Base-by-base conservation (phyloP, 1,140 invertebrate species). In the Propsilocerus akamusi region DNA sequence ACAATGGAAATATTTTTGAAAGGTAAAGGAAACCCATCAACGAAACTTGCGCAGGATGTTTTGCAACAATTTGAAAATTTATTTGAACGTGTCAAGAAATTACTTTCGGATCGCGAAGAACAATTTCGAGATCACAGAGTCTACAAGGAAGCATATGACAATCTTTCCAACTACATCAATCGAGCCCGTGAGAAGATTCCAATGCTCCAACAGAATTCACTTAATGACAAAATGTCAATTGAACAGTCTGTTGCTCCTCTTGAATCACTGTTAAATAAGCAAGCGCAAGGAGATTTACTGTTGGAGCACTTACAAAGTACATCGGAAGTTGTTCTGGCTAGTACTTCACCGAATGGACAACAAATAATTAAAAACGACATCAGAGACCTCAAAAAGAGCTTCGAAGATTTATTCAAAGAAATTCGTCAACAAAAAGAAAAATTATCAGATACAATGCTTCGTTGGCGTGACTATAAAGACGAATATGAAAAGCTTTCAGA, bases 401-500 rank as follows among this genome's bases (percentile, higher is more conserved):
- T 92, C 57, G 81, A 89, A 56, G 74, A 74, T 50, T 67, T 93
- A 1, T 93, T 92, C 60, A 79, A 79, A 65, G 88, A 93, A 58
- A 82, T 93, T 22, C 77, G 81, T 58, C 73, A 84, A 58, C 83
- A 91, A 64, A 90, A 91, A 59, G 79, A 82, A 52, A 78, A 86
- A 65, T 61, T 93, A 17, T 86, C 89, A 67, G 73, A 76, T 12
- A 87, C 83, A 10, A 78, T 91, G 48, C 72, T 77, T 30, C 83
- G 89, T 58, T 89, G 87, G 82, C 72, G 85, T 50, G 84, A 90
- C 51, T 93, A 88, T 63, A 93, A 92, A 64, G 88, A 93, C 58
- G 88, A 93, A 65, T 90, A 87, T 62, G 90, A 94, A 64, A 74
- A 83, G 50, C 66, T 93, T 7, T 90, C 86, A 51, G 87, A 92